phyloP scores from a whole-genome alignment of 2,888 invertebrate genomes.

The Gasteruption jaculator region DNA sequence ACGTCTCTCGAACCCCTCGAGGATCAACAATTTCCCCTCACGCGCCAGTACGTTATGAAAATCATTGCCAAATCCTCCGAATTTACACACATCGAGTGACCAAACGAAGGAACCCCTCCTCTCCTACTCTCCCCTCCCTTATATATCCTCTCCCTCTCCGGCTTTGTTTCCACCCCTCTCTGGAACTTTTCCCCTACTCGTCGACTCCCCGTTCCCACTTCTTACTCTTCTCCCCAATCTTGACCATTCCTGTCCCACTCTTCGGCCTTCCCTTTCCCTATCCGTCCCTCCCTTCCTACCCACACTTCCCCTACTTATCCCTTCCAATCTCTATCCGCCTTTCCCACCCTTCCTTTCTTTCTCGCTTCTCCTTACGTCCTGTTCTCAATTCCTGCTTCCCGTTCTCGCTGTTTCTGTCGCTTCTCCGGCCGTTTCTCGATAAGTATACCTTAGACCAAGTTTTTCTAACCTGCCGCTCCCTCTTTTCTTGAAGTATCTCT shows the following conservation, averaged over 20 bases:
- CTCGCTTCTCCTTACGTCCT: too few species aligned
- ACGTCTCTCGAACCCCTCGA: too few species aligned
- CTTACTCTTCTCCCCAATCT: background rate
- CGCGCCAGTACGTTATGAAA: too few species aligned
- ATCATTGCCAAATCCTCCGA: too few species aligned
- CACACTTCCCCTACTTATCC: conserved; percentile 2
- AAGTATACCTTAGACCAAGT: too few species aligned
- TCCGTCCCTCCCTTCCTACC: background rate
- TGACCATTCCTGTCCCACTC: background rate
- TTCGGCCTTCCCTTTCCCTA: background rate
- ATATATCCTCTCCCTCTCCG: conserved; percentile 2
- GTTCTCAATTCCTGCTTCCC: too few species aligned
- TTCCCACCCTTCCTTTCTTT: conserved; percentile 23
- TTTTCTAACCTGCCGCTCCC: too few species aligned
- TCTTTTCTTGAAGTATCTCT: too few species aligned
- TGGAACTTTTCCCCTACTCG: conserved; percentile 5
- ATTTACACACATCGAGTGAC: too few species aligned
- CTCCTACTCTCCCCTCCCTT: conserved; percentile 7
- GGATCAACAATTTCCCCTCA: too few species aligned
- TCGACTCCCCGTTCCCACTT: conserved; percentile 4
- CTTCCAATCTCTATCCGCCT: conserved; percentile 7
- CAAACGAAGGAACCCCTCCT: too few species aligned
- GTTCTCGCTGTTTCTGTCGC: conserved; percentile 1
- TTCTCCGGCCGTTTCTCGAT: too few species aligned
- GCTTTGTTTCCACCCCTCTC: conserved; percentile 5